These are phyloP conservation scores for Parauchenoglanis ngamensis DNA, from an alignment of 2,797 vertebrate genomes.

Conservation along the genomic window DNA sequence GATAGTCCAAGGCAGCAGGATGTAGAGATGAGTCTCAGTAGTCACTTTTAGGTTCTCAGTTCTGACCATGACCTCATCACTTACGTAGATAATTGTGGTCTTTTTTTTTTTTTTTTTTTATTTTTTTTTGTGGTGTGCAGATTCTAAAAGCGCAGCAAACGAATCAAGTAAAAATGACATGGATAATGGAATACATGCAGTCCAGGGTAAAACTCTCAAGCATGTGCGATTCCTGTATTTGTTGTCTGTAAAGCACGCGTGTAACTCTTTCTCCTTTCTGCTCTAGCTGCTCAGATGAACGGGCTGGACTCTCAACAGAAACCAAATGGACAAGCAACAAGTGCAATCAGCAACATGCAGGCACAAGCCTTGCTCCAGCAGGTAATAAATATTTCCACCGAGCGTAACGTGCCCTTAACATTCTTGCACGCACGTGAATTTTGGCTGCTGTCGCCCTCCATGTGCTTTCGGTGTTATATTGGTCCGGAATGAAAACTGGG, in stretches of 20 bases:
- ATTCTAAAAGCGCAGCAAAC: constrained; percentile 83
- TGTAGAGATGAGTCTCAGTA: not conserved
- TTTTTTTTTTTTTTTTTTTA: constrained; percentile 53
- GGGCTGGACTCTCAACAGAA: constrained; percentile 83
- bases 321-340: constrained; percentile 76
- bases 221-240: not conserved
- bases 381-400: constrained; percentile 65
- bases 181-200: constrained; percentile 75
- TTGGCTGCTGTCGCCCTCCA: not conserved
- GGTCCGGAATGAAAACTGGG: not conserved
- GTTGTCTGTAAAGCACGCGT: not conserved
- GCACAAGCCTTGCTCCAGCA: constrained; percentile 86
- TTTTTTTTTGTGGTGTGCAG: constrained; percentile 62
- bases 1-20: not conserved
- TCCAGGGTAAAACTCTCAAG: constrained; percentile 71
- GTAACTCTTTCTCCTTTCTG: not conserved
- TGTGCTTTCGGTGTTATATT: not conserved
- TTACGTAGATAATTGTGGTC: not conserved
- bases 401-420: not conserved
- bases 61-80: not conserved
- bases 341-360: constrained; percentile 80
- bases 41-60: not conserved
- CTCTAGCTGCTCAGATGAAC: constrained; percentile 78
- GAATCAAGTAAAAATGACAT: constrained; percentile 78
- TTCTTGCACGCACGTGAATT: not conserved